Evolutionary conservation across 2,888 invertebrate genomes (phyloP).

Genomic region (Caenorhabditis sp.): DNA sequence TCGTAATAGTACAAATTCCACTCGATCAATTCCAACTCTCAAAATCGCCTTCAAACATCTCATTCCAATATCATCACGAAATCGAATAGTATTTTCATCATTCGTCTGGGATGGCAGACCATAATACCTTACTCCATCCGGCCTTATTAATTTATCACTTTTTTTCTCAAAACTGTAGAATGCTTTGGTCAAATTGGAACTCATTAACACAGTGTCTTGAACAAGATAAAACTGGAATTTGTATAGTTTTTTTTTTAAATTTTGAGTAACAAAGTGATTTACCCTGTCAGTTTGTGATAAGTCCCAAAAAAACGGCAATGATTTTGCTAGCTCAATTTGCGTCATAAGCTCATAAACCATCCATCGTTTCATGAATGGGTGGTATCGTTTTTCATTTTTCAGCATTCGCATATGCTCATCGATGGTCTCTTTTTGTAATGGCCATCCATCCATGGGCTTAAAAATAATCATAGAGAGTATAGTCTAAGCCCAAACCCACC

Average conservation of each 20-base stretch:
- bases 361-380: constrained; percentile 15
- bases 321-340: constrained; percentile 13
- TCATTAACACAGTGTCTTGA: constrained; percentile 29
- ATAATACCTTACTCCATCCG: constrained; percentile 12
- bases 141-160: constrained; percentile 10
- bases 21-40: constrained; percentile 1
- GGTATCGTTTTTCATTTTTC: neutral
- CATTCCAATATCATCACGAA: neutral
- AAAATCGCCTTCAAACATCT: neutral
- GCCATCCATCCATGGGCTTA: too few species aligned
- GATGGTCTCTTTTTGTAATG: too few species aligned
- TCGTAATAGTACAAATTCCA: constrained; percentile 27
- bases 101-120: neutral
- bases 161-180: constrained; percentile 23
- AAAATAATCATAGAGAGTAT: neutral
- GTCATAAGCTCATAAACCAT: constrained; percentile 24
- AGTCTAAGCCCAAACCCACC: too few species aligned
- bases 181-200: constrained; percentile 14
- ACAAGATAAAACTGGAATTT: constrained; percentile 23
- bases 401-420: neutral
- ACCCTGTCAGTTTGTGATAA: constrained; percentile 25
- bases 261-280: neutral
- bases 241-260: neutral
- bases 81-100: neutral
- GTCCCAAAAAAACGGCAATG: constrained; percentile 17